A percentile compares a stretch with the other conserved stretches of the same genome.
These are phyloP conservation scores for Anolis sagrei DNA, from an alignment of 2,113 vertebrate species.

Conservation along the genomic window DNA sequence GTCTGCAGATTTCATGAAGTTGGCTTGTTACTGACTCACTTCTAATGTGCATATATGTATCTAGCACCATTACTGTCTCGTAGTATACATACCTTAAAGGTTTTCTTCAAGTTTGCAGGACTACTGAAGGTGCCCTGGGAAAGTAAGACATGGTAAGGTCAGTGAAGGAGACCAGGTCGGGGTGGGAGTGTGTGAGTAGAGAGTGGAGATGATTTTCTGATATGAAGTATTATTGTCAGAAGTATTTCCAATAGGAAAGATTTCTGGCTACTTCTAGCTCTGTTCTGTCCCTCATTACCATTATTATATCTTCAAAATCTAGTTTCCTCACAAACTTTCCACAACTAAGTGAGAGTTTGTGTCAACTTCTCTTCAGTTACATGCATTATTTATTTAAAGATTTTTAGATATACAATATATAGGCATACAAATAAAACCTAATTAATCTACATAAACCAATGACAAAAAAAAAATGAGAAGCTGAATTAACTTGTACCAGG, in stretches of 20 bases:
- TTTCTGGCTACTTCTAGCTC: background rate
- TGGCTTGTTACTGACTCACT: no score
- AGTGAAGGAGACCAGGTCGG: background rate
- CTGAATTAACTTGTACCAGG: background rate
- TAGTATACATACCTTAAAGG: constrained; percentile 85
- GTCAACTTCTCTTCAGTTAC: background rate
- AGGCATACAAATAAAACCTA: background rate
- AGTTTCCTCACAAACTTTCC: background rate
- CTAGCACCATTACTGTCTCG: no score
- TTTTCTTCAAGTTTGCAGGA: constrained; percentile 91
- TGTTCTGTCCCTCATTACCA: background rate
- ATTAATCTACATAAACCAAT: no score
- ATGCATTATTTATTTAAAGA: background rate
- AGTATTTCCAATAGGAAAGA: background rate
- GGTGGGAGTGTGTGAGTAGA: no score
- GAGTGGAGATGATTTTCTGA: no score
- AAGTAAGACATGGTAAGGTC: constrained; percentile 28
- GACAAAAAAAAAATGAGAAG: background rate
- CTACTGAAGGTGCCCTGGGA: constrained; percentile 92
- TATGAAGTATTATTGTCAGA: no score
- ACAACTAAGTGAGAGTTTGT: background rate
- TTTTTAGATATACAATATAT: background rate
- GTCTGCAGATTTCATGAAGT: no score
- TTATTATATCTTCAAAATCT: background rate
- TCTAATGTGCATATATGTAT: no score